Evolutionary conservation across 64 coral and sea anemone species (phyloP).

Genomic region (Astreopora myriophthalma): DNA sequence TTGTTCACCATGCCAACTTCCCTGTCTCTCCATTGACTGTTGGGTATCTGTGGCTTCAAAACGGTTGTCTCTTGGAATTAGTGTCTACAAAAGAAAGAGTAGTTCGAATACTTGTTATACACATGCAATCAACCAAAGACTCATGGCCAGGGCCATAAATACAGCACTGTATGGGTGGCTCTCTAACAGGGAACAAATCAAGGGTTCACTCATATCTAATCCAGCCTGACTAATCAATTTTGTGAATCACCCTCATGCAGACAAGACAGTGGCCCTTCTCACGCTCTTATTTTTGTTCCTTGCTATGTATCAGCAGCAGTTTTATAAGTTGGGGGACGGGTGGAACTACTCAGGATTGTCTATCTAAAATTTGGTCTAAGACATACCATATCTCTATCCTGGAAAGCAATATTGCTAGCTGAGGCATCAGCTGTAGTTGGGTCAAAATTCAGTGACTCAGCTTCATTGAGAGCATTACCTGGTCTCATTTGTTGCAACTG

Average conservation of each 20-base stretch:
- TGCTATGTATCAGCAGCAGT: too few relatives aligned
- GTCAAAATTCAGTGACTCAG: slow-evolving; percentile 55
- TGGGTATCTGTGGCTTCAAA: not conserved
- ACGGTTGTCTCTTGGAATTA: not conserved
- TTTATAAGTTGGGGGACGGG: not conserved
- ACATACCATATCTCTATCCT: not conserved
- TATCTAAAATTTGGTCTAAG: not conserved
- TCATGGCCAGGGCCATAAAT: too few relatives aligned
- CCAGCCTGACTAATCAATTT: too few relatives aligned
- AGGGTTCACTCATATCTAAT: too few relatives aligned
- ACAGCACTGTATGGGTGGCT: too few relatives aligned
- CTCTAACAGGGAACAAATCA: too few relatives aligned
- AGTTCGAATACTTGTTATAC: too few relatives aligned
- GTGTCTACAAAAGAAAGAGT: not conserved
- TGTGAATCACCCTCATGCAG: too few relatives aligned
- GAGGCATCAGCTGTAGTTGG: not conserved
- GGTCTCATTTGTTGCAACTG: slow-evolving; percentile 20
- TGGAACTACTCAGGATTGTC: not conserved
- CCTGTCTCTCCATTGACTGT: not conserved
- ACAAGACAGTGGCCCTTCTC: too few relatives aligned
- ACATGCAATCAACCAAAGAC: too few relatives aligned
- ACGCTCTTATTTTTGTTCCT: not conserved
- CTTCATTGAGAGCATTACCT: slow-evolving; percentile 4
- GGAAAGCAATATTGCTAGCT: not conserved
- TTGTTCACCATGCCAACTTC: not conserved